A percentile compares a stretch with the other conserved stretches of the same genome.
Conservation (phyloP, 2,113 vertebrate genomes). For the Hippolais icterina region DNA sequence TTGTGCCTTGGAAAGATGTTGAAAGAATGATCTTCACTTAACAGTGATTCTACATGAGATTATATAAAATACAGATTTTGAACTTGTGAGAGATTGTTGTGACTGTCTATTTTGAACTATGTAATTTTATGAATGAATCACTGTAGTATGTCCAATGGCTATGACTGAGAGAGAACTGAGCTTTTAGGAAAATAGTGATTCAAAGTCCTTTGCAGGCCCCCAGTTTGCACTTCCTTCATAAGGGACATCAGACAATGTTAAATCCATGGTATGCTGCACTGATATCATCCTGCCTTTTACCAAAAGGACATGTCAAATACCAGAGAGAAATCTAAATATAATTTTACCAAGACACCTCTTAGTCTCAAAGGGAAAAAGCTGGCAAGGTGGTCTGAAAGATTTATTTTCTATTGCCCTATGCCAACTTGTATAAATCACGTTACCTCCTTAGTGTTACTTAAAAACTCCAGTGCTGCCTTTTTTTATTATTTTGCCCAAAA, state of each 20-base stretch:
- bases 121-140: constrained; percentile 4
- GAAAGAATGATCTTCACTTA: neutral
- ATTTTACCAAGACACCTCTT: neutral
- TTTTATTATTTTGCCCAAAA: constrained; percentile 13
- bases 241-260: neutral
- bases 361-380: neutral
- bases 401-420: neutral
- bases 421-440: neutral
- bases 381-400: neutral
- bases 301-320: neutral
- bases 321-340: neutral
- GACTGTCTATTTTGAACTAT: neutral
- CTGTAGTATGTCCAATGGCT: neutral
- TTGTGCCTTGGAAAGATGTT: constrained; percentile 26
- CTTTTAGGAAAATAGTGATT: neutral
- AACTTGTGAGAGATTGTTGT: neutral
- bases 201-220: neutral
- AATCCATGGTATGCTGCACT: neutral
- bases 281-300: neutral
- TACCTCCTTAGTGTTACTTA: neutral
- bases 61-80: neutral
- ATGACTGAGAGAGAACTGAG: neutral
- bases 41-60: neutral
- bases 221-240: neutral
- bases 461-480: neutral